Conservation (phyloP, 2,113 vertebrate genomes). For the Albula glossodonta region DNA sequence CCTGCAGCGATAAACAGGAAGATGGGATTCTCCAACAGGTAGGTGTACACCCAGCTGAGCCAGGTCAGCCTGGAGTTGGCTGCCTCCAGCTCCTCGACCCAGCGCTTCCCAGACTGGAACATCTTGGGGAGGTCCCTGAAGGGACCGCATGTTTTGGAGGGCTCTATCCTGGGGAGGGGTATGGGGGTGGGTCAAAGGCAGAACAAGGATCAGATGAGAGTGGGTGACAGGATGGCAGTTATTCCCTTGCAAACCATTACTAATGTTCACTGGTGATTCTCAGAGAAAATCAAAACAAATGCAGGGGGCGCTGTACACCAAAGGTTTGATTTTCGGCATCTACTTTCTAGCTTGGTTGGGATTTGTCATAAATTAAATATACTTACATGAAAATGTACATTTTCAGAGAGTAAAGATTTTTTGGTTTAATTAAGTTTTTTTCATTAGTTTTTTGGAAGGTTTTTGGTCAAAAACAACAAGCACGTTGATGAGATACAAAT, state of each 20-base stretch:
- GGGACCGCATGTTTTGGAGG: constrained; percentile 81
- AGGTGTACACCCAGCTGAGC: constrained; percentile 69
- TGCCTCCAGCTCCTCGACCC: constrained; percentile 70
- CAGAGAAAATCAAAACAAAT: background rate
- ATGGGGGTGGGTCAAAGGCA: background rate
- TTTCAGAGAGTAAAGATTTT: too few species aligned
- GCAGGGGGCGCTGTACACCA: too few species aligned
- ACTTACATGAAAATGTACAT: too few species aligned
- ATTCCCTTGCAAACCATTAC: background rate
- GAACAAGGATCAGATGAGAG: background rate
- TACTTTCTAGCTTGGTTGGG: too few species aligned
- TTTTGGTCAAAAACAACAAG: too few species aligned
- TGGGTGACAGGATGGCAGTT: background rate
- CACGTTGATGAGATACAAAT: too few species aligned
- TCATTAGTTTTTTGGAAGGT: too few species aligned
- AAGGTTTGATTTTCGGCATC: too few species aligned
- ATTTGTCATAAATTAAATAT: too few species aligned
- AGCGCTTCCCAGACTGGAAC: constrained; percentile 76
- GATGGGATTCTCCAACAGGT: constrained; percentile 81
- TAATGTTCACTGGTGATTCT: background rate
- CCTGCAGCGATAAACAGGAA: constrained; percentile 75
- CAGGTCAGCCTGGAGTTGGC: constrained; percentile 65
- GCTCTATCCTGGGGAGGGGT: constrained; percentile 68
- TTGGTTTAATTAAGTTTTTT: too few species aligned
- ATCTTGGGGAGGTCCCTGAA: constrained; percentile 79